phyloP scores from a whole-genome alignment of 2,113 vertebrate genomes.

The Cranoglanis bouderius region DNA sequence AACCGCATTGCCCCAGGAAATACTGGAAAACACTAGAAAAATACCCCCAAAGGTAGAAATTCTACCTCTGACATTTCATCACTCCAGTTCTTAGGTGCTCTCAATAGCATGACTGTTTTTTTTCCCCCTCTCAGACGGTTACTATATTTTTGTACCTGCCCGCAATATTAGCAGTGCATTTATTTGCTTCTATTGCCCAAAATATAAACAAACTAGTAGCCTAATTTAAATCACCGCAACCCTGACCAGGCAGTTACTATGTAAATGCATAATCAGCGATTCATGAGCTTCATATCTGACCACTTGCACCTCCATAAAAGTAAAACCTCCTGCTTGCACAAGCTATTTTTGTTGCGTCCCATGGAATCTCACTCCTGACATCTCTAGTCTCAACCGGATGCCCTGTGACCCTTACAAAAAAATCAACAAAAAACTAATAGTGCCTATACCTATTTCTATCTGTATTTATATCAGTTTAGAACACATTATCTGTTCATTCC shows the following conservation, averaged over 20 bases:
- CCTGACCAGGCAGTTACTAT: background rate
- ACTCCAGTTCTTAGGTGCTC: background rate
- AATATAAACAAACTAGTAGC: background rate
- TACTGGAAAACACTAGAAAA: background rate
- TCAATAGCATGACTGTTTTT: background rate
- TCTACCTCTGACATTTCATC: background rate
- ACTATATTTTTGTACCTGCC: background rate
- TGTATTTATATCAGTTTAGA: background rate
- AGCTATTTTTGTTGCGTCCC: background rate
- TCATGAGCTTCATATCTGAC: background rate
- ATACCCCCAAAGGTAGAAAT: background rate
- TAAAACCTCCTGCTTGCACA: background rate
- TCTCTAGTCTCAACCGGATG: background rate
- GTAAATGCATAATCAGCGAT: background rate
- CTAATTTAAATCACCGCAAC: background rate
- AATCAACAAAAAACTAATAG: background rate
- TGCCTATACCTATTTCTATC: background rate
- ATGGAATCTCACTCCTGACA: background rate
- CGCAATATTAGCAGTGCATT: background rate
- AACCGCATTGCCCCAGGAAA: background rate
- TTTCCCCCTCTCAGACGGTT: background rate
- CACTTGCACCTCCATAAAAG: background rate
- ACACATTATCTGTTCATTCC: background rate
- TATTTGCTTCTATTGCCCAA: background rate
- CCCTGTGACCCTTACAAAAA: background rate